Evolutionary conservation across 2,113 vertebrate genomes (phyloP).

Genomic region (Scomber japonicus): DNA sequence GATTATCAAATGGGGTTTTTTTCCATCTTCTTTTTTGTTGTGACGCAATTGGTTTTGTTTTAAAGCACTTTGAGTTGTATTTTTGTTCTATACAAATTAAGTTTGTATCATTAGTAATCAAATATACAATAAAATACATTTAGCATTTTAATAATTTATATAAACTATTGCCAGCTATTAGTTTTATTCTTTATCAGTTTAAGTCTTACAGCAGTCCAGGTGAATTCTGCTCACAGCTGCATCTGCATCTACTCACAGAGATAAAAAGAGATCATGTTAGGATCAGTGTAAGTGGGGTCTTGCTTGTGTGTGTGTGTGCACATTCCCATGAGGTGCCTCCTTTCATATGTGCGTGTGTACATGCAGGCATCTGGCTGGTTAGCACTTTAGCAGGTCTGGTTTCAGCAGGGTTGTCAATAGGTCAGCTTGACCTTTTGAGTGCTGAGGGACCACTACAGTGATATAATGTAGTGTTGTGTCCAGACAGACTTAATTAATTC

Average conservation of each 20-base stretch:
- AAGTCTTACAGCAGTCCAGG: neutral
- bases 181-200: neutral
- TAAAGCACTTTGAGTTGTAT: too few species aligned
- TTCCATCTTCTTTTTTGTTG: too few species aligned
- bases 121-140: neutral
- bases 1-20: too few species aligned
- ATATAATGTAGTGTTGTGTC: constrained; percentile 74
- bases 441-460: constrained; percentile 36
- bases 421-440: constrained; percentile 67
- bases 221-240: constrained; percentile 2
- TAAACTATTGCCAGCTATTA: neutral
- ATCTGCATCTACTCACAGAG: neutral
- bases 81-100: too few species aligned
- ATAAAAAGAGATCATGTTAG: constrained; percentile 14
- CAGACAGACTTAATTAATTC: constrained; percentile 69
- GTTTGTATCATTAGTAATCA: neutral
- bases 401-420: constrained; percentile 67
- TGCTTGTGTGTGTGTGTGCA: constrained; percentile 1
- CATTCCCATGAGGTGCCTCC: constrained; percentile 34
- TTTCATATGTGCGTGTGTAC: constrained; percentile 54
- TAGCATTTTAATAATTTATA: neutral
- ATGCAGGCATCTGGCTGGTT: constrained; percentile 40
- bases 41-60: too few species aligned
- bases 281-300: constrained; percentile 17
- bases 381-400: constrained; percentile 64